Conservation (phyloP, 2,113 vertebrate genomes). For the Carlito syrichta region DNA sequence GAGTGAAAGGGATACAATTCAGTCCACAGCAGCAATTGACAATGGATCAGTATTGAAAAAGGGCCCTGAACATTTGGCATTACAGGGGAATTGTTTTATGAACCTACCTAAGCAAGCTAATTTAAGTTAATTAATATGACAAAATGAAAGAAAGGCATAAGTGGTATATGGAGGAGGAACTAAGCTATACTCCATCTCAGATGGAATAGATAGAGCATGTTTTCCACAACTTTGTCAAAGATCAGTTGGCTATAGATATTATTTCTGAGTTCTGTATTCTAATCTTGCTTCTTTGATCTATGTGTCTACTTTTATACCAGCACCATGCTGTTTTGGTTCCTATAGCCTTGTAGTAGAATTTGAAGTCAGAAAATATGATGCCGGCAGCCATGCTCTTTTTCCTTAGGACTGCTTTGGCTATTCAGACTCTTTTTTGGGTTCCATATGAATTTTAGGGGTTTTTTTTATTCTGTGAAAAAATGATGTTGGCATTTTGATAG, state of each 20-base stretch:
- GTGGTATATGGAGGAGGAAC: background rate
- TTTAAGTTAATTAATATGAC: background rate
- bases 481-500: background rate
- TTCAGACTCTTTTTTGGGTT: background rate
- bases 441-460: background rate
- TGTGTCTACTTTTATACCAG: background rate
- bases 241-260: background rate
- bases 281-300: background rate
- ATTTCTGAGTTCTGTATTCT: background rate
- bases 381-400: background rate
- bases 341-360: background rate
- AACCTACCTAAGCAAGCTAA: background rate
- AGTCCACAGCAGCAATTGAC: background rate
- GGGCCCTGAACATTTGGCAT: background rate
- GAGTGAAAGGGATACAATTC: background rate
- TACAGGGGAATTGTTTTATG: background rate
- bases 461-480: background rate
- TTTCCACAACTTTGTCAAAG: background rate
- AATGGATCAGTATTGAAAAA: background rate
- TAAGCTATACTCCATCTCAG: background rate
- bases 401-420: background rate
- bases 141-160: background rate
- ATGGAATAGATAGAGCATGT: background rate
- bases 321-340: background rate
- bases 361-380: background rate